These are phyloP conservation scores for Hylyphantes graminicola DNA, from an alignment of 1,140 invertebrate genomes.

Conservation along the genomic window DNA sequence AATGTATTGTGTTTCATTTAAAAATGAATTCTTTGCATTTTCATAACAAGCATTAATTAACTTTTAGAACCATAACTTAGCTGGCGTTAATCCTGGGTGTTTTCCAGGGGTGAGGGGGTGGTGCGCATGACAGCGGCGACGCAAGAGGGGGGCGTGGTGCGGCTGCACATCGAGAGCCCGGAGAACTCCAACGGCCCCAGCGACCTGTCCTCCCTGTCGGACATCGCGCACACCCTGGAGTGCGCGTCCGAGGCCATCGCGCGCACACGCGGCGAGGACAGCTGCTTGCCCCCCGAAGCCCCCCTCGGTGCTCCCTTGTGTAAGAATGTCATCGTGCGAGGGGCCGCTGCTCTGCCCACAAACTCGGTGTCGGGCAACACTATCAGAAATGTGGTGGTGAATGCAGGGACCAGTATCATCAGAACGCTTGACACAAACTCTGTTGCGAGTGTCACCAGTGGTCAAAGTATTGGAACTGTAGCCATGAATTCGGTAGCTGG, in stretches of 20 bases:
- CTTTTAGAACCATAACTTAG: too few species aligned
- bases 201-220: conserved; percentile 56
- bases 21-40: too few species aligned
- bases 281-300: background rate
- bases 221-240: conserved; percentile 56
- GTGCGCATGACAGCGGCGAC: conserved; percentile 41
- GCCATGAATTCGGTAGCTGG: too few species aligned
- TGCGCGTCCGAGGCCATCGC: conserved; percentile 58
- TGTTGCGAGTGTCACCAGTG: too few species aligned
- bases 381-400: background rate
- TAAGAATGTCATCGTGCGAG: background rate
- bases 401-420: background rate
- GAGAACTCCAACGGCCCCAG: conserved; percentile 53
- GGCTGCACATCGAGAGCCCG: conserved; percentile 49
- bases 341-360: background rate
- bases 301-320: background rate
- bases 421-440: too few species aligned
- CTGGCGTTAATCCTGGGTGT: too few species aligned
- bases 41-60: too few species aligned
- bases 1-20: too few species aligned
- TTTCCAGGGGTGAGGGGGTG: too few species aligned
- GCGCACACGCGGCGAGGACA: conserved; percentile 47
- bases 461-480: too few species aligned
- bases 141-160: conserved; percentile 50
- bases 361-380: background rate